Conservation (phyloP, 2,113 vertebrate genomes). For the Harpagus bidentatus region DNA sequence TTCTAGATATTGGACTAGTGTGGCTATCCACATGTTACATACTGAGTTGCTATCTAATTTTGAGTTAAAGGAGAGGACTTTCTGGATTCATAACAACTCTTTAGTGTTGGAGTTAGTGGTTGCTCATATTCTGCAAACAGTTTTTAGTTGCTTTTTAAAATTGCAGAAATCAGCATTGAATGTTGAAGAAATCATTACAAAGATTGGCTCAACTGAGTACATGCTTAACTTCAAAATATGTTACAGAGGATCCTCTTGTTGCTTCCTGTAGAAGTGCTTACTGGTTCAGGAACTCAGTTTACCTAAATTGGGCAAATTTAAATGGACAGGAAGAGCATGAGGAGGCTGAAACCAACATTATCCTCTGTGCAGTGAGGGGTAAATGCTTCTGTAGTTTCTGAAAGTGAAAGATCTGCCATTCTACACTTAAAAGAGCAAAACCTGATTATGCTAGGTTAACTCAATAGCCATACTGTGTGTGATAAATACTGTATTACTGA, state of each 20-base stretch:
- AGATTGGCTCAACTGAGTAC: background rate
- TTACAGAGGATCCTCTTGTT: background rate
- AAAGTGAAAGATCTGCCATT: background rate
- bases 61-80: background rate
- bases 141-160: background rate
- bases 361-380: background rate
- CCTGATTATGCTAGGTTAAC: background rate
- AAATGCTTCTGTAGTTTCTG: background rate
- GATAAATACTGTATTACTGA: background rate
- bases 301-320: background rate
- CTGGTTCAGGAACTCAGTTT: background rate
- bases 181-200: background rate
- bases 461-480: background rate
- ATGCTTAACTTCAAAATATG: background rate
- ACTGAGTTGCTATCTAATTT: background rate
- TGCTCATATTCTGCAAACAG: background rate
- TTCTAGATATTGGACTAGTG: background rate
- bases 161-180: background rate
- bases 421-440: background rate
- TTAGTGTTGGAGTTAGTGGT: background rate
- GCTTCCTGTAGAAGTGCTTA: background rate
- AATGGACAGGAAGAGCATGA: background rate
- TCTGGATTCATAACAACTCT: background rate
- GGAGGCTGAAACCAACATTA: background rate
- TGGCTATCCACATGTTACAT: background rate